These are phyloP conservation scores for Varecia variegata DNA, from an alignment of 2,797 vertebrate species.

Conservation along the genomic window DNA sequence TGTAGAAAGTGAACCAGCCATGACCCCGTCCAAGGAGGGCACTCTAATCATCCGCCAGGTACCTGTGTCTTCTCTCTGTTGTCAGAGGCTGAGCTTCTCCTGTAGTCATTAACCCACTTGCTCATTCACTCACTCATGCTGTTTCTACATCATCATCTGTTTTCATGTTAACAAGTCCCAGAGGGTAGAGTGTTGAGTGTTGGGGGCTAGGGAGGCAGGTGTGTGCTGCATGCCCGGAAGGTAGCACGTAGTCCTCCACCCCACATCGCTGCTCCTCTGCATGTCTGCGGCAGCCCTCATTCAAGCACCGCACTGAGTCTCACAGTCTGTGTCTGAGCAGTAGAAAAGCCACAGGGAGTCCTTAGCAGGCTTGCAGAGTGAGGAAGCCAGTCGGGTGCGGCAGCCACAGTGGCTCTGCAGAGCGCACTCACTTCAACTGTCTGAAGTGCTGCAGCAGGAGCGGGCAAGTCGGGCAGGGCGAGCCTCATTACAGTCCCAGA, in stretches of 20 bases:
- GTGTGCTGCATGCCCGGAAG: constrained; percentile 79
- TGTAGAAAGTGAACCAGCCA: constrained; percentile 92
- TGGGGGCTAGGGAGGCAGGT: constrained; percentile 71
- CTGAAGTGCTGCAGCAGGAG: neutral
- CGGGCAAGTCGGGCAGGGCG: neutral
- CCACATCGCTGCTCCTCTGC: constrained; percentile 81
- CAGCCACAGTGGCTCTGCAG: neutral
- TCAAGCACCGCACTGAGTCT: constrained; percentile 69
- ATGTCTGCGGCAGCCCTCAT: constrained; percentile 81
- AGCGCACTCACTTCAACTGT: neutral
- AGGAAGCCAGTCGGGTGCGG: neutral
- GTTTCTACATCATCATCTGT: constrained; percentile 85
- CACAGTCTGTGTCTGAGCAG: constrained; percentile 66
- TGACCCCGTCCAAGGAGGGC: constrained; percentile 96
- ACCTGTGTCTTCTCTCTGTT: constrained; percentile 71
- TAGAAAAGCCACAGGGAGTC: constrained; percentile 68
- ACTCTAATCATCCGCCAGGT: constrained; percentile 97
- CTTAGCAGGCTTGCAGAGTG: constrained; percentile 31
- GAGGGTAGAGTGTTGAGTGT: constrained; percentile 64
- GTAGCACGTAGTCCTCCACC: constrained; percentile 70
- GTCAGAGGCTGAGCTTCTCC: constrained; percentile 73
- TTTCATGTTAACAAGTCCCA: constrained; percentile 77
- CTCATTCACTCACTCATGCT: constrained; percentile 86
- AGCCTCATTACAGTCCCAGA: neutral
- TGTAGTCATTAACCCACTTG: constrained; percentile 84